phyloP scores from a whole-genome alignment of 2,113 vertebrate genomes.

The Uropsilus gracilis region DNA sequence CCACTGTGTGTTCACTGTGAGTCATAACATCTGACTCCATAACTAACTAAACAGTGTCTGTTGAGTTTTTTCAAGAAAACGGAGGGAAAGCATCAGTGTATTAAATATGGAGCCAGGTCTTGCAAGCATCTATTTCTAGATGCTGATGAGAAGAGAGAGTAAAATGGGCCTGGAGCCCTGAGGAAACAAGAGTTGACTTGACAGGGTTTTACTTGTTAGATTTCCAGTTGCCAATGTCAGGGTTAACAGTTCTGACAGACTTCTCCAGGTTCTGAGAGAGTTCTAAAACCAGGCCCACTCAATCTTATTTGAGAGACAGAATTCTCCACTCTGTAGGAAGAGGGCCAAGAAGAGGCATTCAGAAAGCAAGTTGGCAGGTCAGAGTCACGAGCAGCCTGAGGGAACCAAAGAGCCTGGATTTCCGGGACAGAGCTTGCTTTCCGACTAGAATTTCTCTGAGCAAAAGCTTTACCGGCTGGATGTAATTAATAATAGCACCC shows the following conservation, averaged over 20 bases:
- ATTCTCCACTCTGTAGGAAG: conserved; percentile 21
- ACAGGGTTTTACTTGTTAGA: background rate
- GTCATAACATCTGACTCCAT: conserved; percentile 11
- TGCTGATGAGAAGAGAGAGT: background rate
- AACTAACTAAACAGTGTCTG: background rate
- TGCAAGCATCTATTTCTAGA: background rate
- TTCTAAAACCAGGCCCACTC: background rate
- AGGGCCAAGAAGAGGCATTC: background rate
- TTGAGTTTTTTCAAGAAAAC: conserved; percentile 6
- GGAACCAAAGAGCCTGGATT: background rate
- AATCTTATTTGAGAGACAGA: background rate
- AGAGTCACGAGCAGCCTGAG: background rate
- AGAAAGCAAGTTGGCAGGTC: background rate
- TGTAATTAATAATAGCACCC: background rate
- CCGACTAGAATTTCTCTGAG: background rate
- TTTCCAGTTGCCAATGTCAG: background rate
- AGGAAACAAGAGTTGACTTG: background rate
- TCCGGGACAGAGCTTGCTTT: background rate
- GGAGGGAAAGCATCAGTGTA: background rate
- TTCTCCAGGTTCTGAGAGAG: background rate
- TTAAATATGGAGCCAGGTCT: background rate
- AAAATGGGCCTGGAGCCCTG: background rate
- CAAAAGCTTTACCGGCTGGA: background rate
- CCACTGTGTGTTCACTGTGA: background rate
- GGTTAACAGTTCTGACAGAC: background rate